These are phyloP conservation scores for Neelides sp. DNA, from an alignment of 1,140 invertebrate genomes.

Conservation along the genomic window DNA sequence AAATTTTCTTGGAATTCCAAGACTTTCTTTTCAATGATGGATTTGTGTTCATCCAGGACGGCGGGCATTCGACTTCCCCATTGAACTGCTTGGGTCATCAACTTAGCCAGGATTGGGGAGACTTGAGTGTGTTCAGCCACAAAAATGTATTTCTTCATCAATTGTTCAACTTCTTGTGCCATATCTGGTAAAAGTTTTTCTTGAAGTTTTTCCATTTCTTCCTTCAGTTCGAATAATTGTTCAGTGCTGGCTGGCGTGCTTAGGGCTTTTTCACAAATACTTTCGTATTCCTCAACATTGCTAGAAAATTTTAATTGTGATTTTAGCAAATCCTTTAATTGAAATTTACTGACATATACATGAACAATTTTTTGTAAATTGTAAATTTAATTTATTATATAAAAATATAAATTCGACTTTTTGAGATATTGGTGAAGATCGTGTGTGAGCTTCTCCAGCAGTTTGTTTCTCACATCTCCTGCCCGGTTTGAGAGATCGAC, in stretches of 20 bases:
- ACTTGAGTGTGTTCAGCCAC: conserved; percentile 65
- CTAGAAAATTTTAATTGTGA: conserved; percentile 41
- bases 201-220: conserved; percentile 62
- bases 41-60: conserved; percentile 65
- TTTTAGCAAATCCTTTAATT: conserved; percentile 2
- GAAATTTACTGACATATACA: conserved; percentile 8
- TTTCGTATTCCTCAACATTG: conserved; percentile 69
- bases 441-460: conserved; percentile 58
- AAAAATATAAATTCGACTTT: conserved; percentile 44
- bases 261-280: conserved; percentile 62
- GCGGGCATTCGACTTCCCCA: conserved; percentile 68
- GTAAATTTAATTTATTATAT: conserved; percentile 18
- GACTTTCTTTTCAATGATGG: conserved; percentile 66
- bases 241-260: conserved; percentile 67
- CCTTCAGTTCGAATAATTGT: conserved; percentile 66
- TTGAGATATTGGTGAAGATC: conserved; percentile 67
- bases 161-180: conserved; percentile 56
- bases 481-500: conserved; percentile 53
- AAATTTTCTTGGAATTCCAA: conserved; percentile 73
- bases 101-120: conserved; percentile 68
- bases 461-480: conserved; percentile 50
- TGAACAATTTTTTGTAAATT: conserved; percentile 14
- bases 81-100: conserved; percentile 70
- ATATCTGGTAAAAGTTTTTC: conserved; percentile 55
- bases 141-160: conserved; percentile 45